These are phyloP conservation scores for Dromaius novaehollandiae DNA, from an alignment of 2,113 vertebrate genomes.

Conservation along the genomic window DNA sequence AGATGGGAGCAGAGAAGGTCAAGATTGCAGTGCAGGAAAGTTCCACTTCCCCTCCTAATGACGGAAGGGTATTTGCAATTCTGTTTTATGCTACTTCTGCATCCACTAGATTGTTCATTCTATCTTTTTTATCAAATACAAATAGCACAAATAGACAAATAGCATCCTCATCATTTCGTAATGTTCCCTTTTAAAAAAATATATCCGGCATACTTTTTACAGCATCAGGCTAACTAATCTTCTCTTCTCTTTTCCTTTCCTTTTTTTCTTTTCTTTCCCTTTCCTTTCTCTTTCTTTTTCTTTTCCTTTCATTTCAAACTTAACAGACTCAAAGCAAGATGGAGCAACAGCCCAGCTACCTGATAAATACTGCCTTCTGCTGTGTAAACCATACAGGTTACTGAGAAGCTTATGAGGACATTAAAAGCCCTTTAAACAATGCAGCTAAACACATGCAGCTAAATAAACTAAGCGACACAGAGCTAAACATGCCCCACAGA, in stretches of 20 bases:
- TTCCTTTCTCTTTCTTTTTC: background rate
- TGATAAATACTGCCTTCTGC: background rate
- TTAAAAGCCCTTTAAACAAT: background rate
- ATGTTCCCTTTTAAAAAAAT: rapidly evolving
- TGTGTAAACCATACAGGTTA: background rate
- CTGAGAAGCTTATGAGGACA: rapidly evolving
- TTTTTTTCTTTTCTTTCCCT: background rate
- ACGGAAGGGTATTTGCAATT: background rate
- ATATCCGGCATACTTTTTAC: background rate
- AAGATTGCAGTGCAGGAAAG: background rate
- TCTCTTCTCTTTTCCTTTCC: background rate
- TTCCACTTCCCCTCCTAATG: background rate
- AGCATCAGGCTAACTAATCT: background rate
- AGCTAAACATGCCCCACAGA: background rate
- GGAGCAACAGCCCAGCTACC: background rate
- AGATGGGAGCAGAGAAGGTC: background rate
- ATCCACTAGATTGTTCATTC: background rate
- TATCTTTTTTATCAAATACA: background rate
- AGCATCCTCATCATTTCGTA: background rate
- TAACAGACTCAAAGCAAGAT: background rate
- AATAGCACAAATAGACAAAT: background rate
- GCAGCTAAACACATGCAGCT: background rate
- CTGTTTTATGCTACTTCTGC: background rate
- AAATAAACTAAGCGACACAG: background rate
- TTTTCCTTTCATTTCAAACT: background rate